phyloP scores from a whole-genome alignment of 2,888 invertebrate species.

The Trissolcus brochymenae region DNA sequence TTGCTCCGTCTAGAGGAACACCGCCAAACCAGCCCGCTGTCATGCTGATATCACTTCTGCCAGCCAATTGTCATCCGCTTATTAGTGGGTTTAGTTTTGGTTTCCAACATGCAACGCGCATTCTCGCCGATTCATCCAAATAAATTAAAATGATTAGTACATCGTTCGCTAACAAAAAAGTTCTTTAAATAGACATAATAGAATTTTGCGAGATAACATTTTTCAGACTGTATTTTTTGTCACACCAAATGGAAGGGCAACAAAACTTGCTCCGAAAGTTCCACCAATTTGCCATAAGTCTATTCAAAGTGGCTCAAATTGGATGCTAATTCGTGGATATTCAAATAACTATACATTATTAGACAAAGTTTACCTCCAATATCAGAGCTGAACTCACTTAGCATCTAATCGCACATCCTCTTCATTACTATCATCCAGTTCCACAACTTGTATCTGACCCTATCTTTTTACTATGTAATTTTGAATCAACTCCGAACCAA shows the following conservation, averaged over 20 bases:
- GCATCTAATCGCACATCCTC: too few relatives aligned
- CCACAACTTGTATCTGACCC: background rate
- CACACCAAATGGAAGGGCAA: background rate
- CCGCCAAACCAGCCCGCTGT: conserved; percentile 36
- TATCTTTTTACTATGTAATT: too few relatives aligned
- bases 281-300: too few relatives aligned
- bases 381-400: too few relatives aligned
- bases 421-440: background rate
- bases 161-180: background rate
- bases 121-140: conserved; percentile 51
- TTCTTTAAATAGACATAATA: background rate
- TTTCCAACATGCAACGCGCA: conserved; percentile 13
- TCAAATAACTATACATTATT: too few relatives aligned
- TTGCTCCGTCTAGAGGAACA: conserved; percentile 52
- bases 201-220: background rate
- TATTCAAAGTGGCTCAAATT: too few relatives aligned
- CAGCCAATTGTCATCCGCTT: conserved; percentile 63
- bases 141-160: conserved; percentile 28
- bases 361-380: too few relatives aligned
- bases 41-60: conserved; percentile 55
- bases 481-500: too few relatives aligned
- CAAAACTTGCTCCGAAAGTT: too few relatives aligned
- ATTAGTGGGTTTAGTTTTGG: conserved; percentile 62
- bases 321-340: too few relatives aligned
- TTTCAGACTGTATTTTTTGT: background rate